These are phyloP conservation scores for Galaxias olidus DNA, from an alignment of 2,797 vertebrate genomes.

Conservation along the genomic window DNA sequence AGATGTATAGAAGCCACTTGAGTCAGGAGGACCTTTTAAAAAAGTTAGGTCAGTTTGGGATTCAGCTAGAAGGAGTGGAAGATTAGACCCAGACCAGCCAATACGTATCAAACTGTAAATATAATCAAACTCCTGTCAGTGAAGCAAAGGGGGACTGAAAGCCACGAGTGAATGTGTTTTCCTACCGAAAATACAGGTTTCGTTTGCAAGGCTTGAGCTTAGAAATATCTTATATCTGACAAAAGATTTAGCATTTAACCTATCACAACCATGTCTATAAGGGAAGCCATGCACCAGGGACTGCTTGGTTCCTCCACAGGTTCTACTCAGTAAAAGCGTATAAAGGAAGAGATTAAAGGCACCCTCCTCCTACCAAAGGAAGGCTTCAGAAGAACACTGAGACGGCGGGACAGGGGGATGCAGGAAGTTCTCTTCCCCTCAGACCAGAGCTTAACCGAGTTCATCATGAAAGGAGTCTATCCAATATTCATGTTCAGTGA, in stretches of 20 bases:
- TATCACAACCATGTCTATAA: conserved; percentile 53
- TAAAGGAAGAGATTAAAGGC: conserved; percentile 49
- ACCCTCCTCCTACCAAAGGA: conserved; percentile 57
- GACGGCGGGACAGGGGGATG: conserved; percentile 46
- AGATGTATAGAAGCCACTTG: conserved; percentile 43
- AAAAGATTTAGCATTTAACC: conserved; percentile 51
- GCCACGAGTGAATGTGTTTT: conserved; percentile 26
- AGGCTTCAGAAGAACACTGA: conserved; percentile 65
- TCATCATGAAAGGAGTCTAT: conserved; percentile 46
- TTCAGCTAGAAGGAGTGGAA: conserved; percentile 59
- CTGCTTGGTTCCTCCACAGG: conserved; percentile 74
- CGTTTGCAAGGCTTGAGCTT: conserved; percentile 67
- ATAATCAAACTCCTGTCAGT: conserved; percentile 54
- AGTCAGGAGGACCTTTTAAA: conserved; percentile 51
- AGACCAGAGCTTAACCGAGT: conserved; percentile 56
- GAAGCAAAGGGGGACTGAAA: conserved; percentile 67
- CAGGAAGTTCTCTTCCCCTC: conserved; percentile 36
- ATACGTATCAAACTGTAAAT: conserved; percentile 64
- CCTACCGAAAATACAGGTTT: conserved; percentile 55
- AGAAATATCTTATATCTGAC: conserved; percentile 77
- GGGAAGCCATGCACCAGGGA: conserved; percentile 76
- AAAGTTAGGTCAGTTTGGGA: conserved; percentile 65
- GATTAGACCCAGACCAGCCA: conserved; percentile 57
- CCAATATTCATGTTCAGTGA: conserved; percentile 68
- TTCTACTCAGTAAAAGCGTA: conserved; percentile 60